Evolutionary conservation across 2,888 invertebrate genomes (phyloP).

Genomic region (Hedychridium roseum): DNA sequence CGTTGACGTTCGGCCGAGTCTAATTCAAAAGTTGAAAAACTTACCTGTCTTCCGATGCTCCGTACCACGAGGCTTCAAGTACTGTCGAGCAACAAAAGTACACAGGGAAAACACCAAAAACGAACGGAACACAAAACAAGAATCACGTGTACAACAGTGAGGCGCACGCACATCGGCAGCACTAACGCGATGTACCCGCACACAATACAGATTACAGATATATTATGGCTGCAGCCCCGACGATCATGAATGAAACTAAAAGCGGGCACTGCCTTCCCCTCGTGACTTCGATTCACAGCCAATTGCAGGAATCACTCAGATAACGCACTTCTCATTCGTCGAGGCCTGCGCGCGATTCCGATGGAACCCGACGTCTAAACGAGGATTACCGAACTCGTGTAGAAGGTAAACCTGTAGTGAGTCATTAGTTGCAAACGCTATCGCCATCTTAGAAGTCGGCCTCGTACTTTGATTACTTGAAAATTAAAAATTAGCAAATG

Average conservation of each 20-base stretch:
- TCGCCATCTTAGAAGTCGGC: too few relatives aligned
- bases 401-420: constrained; percentile 18
- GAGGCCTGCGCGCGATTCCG: constrained; percentile 8
- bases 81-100: constrained; percentile 28
- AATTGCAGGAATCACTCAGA: constrained; percentile 32
- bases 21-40: constrained; percentile 3
- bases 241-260: constrained; percentile 62
- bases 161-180: constrained; percentile 55
- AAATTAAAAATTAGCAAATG: too few relatives aligned
- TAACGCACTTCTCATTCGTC: background rate
- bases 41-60: constrained; percentile 33
- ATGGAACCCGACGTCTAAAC: constrained; percentile 5
- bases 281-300: constrained; percentile 31
- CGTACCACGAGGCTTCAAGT: constrained; percentile 35
- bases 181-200: constrained; percentile 55
- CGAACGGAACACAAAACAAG: constrained; percentile 39
- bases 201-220: constrained; percentile 58
- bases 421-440: background rate
- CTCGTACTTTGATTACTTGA: too few relatives aligned
- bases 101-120: constrained; percentile 43
- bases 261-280: constrained; percentile 43
- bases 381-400: background rate
- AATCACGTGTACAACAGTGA: constrained; percentile 49
- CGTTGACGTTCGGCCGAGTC: constrained; percentile 8
- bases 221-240: constrained; percentile 52